phyloP scores from a whole-genome alignment of 1,140 invertebrate genomes.

The Teleogryllus occipitalis region DNA sequence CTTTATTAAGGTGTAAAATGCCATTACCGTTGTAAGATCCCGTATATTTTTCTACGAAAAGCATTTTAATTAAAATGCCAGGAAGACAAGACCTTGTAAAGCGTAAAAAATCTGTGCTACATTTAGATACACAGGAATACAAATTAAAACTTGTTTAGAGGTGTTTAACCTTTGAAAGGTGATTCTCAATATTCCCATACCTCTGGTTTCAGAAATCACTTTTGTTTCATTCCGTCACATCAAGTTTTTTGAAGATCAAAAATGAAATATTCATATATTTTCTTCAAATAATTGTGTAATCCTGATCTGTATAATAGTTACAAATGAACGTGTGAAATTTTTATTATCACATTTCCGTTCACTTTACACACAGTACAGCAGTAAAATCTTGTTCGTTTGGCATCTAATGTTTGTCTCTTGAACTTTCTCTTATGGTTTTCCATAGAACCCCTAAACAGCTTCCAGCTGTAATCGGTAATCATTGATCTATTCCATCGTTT shows the following conservation, averaged over 20 bases:
- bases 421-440: conserved; percentile 1
- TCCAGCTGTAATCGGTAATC: conserved; percentile 11
- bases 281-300: neutral
- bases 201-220: conserved; percentile 8
- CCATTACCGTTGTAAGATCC: no score
- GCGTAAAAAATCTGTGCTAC: no score
- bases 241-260: neutral
- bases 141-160: conserved; percentile 7
- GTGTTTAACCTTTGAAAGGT: conserved; percentile 8
- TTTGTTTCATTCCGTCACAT: conserved; percentile 8
- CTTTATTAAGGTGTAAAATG: no score
- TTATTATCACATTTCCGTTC: conserved; percentile 8
- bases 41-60: no score
- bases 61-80: no score
- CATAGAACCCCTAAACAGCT: neutral
- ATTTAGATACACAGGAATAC: conserved; percentile 10
- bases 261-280: conserved; percentile 12
- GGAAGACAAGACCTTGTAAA: no score
- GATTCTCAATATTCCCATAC: neutral
- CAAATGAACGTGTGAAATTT: conserved; percentile 8
- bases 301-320: neutral
- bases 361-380: conserved; percentile 5
- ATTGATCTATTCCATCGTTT: conserved; percentile 12
- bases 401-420: conserved; percentile 7
- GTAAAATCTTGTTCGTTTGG: conserved; percentile 13